phyloP scores from a whole-genome alignment of 64 coral and sea anemone species.

The Pocillopora damicornis region DNA sequence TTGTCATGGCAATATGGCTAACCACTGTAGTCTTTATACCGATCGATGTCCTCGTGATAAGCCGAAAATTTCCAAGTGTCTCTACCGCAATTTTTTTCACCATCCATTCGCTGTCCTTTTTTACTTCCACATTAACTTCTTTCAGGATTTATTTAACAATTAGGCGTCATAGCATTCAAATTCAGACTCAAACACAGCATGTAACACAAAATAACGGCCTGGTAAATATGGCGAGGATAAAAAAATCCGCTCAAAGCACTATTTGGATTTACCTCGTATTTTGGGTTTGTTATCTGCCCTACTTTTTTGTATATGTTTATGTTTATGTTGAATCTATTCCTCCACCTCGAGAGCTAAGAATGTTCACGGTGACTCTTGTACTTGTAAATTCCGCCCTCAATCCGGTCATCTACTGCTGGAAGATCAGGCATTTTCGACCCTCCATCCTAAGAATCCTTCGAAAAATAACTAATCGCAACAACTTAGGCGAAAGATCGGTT shows the following conservation, averaged over 20 bases:
- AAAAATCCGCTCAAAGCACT: background rate
- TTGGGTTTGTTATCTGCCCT: constrained; percentile 8
- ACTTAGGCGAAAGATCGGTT: background rate
- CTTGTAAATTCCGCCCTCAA: constrained; percentile 2
- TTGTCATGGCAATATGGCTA: background rate
- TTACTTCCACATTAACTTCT: background rate
- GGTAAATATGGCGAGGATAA: background rate
- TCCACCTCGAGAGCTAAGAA: background rate
- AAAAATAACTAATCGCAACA: background rate
- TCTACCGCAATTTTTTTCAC: background rate
- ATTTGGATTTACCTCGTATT: background rate
- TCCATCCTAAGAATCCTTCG: background rate
- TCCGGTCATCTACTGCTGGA: constrained; percentile 14
- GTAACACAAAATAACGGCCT: background rate
- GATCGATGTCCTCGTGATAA: too few species aligned
- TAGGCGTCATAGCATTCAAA: background rate
- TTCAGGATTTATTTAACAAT: background rate
- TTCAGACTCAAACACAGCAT: background rate
- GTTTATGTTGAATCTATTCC: background rate
- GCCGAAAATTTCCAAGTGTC: background rate
- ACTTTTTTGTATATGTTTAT: background rate
- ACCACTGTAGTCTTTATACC: background rate
- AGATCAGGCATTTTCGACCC: background rate
- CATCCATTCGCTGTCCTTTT: background rate
- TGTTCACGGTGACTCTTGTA: background rate